A percentile compares a stretch with the other conserved stretches of the same genome.
These are phyloP conservation scores for Heptranchias perlo DNA, from an alignment of 2,113 vertebrate genomes.

Conservation along the genomic window DNA sequence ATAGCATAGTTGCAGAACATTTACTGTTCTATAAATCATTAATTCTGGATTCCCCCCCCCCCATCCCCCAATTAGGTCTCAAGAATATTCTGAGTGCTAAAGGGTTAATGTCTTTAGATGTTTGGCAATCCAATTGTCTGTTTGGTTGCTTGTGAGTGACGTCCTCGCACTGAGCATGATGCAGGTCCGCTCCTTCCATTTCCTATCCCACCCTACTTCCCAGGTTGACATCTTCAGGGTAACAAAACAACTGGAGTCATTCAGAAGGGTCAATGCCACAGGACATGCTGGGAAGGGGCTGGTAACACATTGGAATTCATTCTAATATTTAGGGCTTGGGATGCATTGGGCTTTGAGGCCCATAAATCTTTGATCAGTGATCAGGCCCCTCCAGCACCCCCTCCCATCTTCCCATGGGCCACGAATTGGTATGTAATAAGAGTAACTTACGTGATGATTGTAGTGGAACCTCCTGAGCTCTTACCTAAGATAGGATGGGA, in stretches of 20 bases:
- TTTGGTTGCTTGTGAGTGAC: not conserved
- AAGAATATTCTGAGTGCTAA: not conserved
- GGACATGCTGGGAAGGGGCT: not conserved
- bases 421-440: not conserved
- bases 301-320: not conserved
- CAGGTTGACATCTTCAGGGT: not conserved
- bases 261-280: not conserved
- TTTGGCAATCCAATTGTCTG: not conserved
- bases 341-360: no score
- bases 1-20: no score
- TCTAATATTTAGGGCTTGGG: not conserved
- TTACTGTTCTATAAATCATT: not conserved
- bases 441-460: not conserved
- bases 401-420: not conserved
- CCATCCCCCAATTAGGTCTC: not conserved
- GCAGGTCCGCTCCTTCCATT: no score
- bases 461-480: not conserved
- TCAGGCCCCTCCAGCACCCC: not conserved
- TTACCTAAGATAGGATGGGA: not conserved
- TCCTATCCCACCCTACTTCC: not conserved
- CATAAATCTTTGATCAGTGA: not conserved
- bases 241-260: not conserved
- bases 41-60: not conserved
- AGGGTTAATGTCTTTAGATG: not conserved
- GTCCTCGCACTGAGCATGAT: no score